phyloP scores from a whole-genome alignment of 1,140 invertebrate species.

The Artemia franciscana region DNA sequence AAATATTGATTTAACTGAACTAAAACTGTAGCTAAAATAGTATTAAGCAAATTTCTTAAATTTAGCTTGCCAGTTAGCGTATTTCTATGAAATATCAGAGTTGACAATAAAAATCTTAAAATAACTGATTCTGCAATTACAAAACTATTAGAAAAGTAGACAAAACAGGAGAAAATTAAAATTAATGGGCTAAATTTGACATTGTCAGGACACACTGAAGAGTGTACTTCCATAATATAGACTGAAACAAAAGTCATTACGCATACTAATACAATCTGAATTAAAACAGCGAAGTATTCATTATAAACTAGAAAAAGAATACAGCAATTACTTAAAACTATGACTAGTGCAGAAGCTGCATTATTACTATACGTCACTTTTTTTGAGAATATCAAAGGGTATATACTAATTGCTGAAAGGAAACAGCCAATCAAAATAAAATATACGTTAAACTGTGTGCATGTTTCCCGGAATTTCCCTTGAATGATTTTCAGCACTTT shows the following conservation, averaged over 20 bases:
- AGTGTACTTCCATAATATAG: neutral
- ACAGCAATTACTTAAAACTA: neutral
- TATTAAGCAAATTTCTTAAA: neutral
- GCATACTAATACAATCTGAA: neutral
- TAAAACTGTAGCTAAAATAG: neutral
- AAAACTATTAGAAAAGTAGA: constrained; percentile 68
- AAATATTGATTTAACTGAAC: neutral
- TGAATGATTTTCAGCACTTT: no score
- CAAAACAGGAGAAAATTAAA: neutral
- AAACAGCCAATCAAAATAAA: neutral
- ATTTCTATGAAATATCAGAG: constrained; percentile 9
- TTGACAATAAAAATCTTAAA: constrained; percentile 37
- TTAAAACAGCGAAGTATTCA: neutral
- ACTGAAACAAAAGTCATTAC: neutral
- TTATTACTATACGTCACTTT: neutral
- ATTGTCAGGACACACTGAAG: no score
- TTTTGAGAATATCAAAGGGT: neutral
- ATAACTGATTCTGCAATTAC: constrained; percentile 61
- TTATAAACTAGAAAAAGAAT: neutral
- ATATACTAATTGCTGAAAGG: neutral
- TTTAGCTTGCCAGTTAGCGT: neutral
- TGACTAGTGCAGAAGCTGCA: neutral
- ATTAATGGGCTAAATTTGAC: neutral
- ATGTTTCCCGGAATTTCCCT: neutral
- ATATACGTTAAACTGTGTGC: neutral